Evolutionary conservation across 2,797 vertebrate genomes (phyloP), one percentile per base, ranked within the genome.

Genomic region (Labeo calbasu): DNA sequence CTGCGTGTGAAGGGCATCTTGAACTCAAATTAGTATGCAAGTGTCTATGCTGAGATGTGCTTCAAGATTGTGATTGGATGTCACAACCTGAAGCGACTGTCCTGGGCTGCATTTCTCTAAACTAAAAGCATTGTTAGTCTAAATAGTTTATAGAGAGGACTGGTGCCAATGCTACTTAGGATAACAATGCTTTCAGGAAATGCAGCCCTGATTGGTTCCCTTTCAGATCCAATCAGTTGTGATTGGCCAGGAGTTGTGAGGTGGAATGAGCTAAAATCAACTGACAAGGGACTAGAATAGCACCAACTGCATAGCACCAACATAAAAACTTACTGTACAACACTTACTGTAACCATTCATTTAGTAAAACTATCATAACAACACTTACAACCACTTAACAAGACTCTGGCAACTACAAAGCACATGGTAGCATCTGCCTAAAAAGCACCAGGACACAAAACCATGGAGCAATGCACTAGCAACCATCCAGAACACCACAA

Each of bases 1-100:
- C 79, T 57, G 36, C 46, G 28, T 53, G 36, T 72, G 79, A 72
- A 81, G 69, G 79, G 68, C 69, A 36, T 61, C 40, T 50, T 32
- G 55, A 43, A 28, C 6, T 71, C 23, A 61, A 48, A 72, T 81
- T 72, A 70, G 68, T 50, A 72, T 72, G 40, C 68, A 48, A 59
- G 36, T 11, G 19, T 72, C 53, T 59, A 14, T 59, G 79, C 78
- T 55, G 28, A 43, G 32, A 55, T 70, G 14, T 19, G 51, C 36
- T 48, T 25, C 40, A 46, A 71, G 19, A 28, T 59, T 59, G 79
- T 71, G 68, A 81, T 61, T 81, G 23, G 17, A 81, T 72, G 69
- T 15, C 69, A 72, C 50, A 43, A 43, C n/a, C 19, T 69, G 23
- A 10, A 28, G 40, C 0, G 55, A 25, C 59, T 32, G 46, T 68